Evolutionary conservation across 1,140 invertebrate genomes (phyloP).

Genomic region (Helicoverpa zea): DNA sequence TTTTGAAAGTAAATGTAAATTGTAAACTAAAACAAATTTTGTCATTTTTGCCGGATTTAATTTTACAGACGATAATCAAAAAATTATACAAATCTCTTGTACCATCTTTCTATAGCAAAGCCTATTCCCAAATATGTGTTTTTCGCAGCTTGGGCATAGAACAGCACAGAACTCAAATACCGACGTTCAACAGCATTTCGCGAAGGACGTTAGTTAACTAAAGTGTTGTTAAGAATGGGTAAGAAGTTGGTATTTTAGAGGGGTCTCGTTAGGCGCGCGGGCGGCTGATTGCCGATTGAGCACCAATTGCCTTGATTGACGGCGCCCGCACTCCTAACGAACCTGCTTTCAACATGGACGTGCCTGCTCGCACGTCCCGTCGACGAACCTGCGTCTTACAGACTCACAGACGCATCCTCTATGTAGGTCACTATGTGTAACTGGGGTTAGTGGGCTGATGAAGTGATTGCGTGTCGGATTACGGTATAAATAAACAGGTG

Average conservation of each 20-base stretch:
- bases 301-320: conserved; percentile 87
- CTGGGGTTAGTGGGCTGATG: conserved; percentile 24
- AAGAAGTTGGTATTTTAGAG: conserved; percentile 80
- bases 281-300: conserved; percentile 86
- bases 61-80: no score
- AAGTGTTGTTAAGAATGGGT: conserved; percentile 68
- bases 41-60: no score
- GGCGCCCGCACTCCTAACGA: conserved; percentile 82
- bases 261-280: conserved; percentile 78
- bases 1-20: no score
- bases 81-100: no score
- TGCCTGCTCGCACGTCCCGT: conserved; percentile 56
- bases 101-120: no score
- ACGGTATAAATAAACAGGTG: conserved; percentile 8
- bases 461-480: conserved; percentile 13
- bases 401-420: conserved; percentile 33
- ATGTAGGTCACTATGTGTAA: conserved; percentile 39
- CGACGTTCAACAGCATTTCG: conserved; percentile 45
- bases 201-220: conserved; percentile 57
- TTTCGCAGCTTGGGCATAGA: neutral
- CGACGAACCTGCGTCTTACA: conserved; percentile 6
- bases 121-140: no score
- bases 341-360: conserved; percentile 84
- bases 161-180: neutral
- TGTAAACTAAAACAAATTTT: no score